A percentile compares a stretch with the other conserved stretches of the same genome.
Conservation (phyloP, 2,888 invertebrate genomes). For the Cosmopolites sordidus region DNA sequence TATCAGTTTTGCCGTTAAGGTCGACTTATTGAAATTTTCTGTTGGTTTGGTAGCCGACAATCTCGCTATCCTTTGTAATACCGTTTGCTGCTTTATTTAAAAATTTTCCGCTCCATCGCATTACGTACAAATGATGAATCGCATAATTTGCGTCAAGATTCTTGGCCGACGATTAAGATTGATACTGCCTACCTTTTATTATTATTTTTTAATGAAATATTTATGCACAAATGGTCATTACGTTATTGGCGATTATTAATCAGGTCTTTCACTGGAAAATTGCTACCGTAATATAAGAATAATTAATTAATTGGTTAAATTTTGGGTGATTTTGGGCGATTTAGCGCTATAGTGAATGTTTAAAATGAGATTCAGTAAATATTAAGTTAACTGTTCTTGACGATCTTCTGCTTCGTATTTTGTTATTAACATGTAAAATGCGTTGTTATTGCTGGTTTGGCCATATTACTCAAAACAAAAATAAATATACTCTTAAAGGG, state of each 20-base stretch:
- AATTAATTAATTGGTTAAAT: background rate
- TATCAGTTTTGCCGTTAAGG: too few species aligned
- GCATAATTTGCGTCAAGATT: conserved; percentile 21
- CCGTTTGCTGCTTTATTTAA: conserved; percentile 15
- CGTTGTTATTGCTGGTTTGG: too few species aligned
- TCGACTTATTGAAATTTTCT: too few species aligned
- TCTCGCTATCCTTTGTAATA: background rate
- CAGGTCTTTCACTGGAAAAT: conserved; percentile 14
- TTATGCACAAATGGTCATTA: conserved; percentile 24
- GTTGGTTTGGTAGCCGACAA: too few species aligned
- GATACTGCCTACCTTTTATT: conserved; percentile 18
- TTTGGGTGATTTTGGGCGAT: background rate
- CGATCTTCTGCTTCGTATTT: too few species aligned
- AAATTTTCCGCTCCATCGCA: conserved; percentile 19
- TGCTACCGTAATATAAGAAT: conserved; percentile 11
- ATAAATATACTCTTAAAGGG: too few species aligned
- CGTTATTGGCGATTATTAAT: conserved; percentile 16
- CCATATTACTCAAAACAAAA: too few species aligned
- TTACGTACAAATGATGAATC: conserved; percentile 23
- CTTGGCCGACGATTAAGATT: conserved; percentile 17
- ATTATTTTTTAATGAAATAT: conserved; percentile 23
- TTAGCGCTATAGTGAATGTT: too few species aligned
- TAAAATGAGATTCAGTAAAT: too few species aligned
- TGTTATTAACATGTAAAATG: too few species aligned
- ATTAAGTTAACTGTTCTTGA: too few species aligned